Evolutionary conservation across 2,113 vertebrate genomes (phyloP), one percentile per base, ranked within the genome.

Genomic region (Apodemus speciosus): DNA sequence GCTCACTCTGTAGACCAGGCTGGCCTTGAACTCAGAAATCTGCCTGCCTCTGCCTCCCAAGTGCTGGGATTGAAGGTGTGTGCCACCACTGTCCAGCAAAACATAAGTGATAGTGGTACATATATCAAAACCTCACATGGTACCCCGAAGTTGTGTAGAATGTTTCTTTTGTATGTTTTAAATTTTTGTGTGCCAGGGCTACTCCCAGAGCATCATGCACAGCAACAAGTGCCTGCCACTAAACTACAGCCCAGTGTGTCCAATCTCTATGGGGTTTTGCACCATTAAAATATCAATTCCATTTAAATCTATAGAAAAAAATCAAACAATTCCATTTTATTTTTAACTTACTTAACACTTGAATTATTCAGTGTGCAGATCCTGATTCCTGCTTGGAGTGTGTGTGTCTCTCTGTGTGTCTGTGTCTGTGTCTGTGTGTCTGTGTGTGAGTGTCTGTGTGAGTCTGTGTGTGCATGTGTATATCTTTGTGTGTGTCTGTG

Each of bases 241-340:
- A 13, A 69, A 51, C 46, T 30, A 71, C 7, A 53, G 14, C 32
- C 46, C 40, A n/a, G 62, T 25, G 9, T 81, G 25, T 9, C 13
- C 25, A 43, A 43, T 20, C 66, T 80, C 81, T 40, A 75, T 38
- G 6, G 9, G 6, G 2, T 38, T 71, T 79, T 40, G 30, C 8
- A 15, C 2, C 66, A 81, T 38, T 89, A 38, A 56, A 69, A 53
- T 38, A 68, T 69, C 66, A 43, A 38, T 7, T 40, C 43, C 18
- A 40, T 38, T 79, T 80, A 80, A 79, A 68, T 89, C 62, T 79
- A 40, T 4, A 53, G 27, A 53, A 68, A 43, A 64, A 62, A 64
- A 60, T 35, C 18, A 40, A 72, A 56, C 38, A 71, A 90, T 90
- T 87, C n/a, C 56, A n/a, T 69, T 89, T 97, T 77, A 83, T 11